These are phyloP conservation scores for Tiliacea citrago DNA, from an alignment of 2,888 invertebrate species.

Conservation along the genomic window DNA sequence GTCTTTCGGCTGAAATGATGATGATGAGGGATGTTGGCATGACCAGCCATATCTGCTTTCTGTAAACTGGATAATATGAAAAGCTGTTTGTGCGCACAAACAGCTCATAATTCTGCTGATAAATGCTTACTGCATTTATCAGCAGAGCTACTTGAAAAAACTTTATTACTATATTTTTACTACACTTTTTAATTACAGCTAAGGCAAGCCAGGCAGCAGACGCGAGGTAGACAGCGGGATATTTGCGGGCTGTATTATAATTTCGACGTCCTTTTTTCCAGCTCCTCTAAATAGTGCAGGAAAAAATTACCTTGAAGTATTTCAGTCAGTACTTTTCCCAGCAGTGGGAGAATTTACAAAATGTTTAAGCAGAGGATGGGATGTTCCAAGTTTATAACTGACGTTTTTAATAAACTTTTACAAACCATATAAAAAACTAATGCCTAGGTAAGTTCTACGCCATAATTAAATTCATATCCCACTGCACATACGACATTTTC, in stretches of 20 bases:
- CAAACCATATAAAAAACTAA: background rate
- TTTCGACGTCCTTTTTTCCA: background rate
- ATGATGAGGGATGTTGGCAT: too few species aligned
- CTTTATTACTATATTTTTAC: background rate
- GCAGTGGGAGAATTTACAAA: background rate
- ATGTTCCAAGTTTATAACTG: too few species aligned
- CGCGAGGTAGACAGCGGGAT: background rate
- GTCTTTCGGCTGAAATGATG: too few species aligned
- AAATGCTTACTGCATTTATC: too few species aligned
- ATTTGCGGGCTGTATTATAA: background rate
- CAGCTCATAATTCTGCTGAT: background rate
- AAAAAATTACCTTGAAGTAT: background rate
- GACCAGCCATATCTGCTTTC: background rate
- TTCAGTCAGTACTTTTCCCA: background rate
- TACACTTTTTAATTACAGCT: background rate
- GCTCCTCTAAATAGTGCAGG: background rate
- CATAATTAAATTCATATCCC: slow-evolving; percentile 26
- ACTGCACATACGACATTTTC: slow-evolving; percentile 31
- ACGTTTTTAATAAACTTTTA: background rate
- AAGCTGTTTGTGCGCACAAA: background rate
- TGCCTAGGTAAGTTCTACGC: background rate
- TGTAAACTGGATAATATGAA: background rate
- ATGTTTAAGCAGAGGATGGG: background rate
- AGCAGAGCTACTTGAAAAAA: background rate
- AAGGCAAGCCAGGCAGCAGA: background rate